These are phyloP conservation scores for Eurystomus gularis DNA, from an alignment of 2,113 vertebrate species.

Conservation along the genomic window DNA sequence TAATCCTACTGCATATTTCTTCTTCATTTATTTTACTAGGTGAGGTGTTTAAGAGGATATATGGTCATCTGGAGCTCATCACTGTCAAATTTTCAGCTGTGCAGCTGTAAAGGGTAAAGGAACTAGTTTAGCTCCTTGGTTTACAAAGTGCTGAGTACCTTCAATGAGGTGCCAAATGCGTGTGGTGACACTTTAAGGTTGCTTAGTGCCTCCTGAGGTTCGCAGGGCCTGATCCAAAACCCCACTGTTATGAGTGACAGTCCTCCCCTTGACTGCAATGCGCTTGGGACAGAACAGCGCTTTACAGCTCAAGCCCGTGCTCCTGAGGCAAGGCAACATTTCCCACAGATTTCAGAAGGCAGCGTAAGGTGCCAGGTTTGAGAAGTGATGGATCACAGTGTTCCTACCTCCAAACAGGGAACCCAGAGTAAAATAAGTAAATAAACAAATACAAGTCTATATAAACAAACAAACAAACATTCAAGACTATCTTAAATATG, in stretches of 20 bases:
- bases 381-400: neutral
- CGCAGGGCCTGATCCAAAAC: neutral
- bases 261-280: neutral
- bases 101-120: neutral
- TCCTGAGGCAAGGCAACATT: neutral
- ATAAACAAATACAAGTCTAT: neutral
- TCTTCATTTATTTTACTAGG: slow-evolving; percentile 52
- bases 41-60: slow-evolving; percentile 46
- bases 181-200: neutral
- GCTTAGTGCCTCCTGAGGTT: neutral
- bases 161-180: slow-evolving; percentile 30
- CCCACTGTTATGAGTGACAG: neutral
- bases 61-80: slow-evolving; percentile 57
- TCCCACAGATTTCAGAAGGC: neutral
- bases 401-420: neutral
- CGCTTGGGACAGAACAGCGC: accelerated
- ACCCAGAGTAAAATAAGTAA: neutral
- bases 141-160: slow-evolving; percentile 47
- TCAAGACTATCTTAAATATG: neutral
- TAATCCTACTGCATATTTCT: slow-evolving; percentile 11
- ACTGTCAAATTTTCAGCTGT: slow-evolving; percentile 11
- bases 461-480: neutral
- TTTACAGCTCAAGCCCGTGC: neutral
- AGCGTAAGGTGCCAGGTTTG: neutral
- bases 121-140: slow-evolving; percentile 4